Base-by-base conservation (phyloP, 2,113 vertebrate genomes). In the Cathartes aura region DNA sequence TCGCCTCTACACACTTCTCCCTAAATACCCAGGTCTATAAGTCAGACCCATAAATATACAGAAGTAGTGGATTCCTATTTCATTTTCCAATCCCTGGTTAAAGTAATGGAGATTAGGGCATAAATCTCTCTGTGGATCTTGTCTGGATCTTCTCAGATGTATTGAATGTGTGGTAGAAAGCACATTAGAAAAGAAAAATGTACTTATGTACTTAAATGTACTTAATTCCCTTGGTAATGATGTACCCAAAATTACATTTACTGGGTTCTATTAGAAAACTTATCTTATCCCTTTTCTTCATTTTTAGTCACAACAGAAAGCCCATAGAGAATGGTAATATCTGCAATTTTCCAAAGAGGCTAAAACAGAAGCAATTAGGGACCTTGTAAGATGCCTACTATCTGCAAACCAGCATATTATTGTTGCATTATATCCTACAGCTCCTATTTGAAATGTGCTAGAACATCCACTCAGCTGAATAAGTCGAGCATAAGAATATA, bases 1-100 rank as follows among this genome's bases (percentile, higher is more conserved):
- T 80, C 0, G 0, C 5, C 21, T 42, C 23, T 55, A 20, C 13
- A 29, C 9, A 14, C 5, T 76, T 32, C 6, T 80, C 36, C 38
- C 2, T 3, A 68, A 80, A 85, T 23, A 82, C 7, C 6, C 36
- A n/a, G 23, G 9, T 43, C 60, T 63, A 1, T n/a, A 52, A 60
- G 24, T 40, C 43, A 75, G 40, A 76, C 56, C 24, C 12, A 68
- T 47, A 82, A 85, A 47, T 23, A 48, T 9, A 47, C 6, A 82
- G 22, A 87, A 79, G 5, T 6, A 75, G 14, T 12, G 9, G 21
- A 72, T 76, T 82, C 11, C 2, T 50, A 15, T 63, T 71, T 88
- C 18, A 36, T 90, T 88, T 66, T 63, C 34, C 24, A 21, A 29
- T 53, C 9, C 5, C 24, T 71, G 5, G 1, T 82, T 82, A 63